A percentile compares a stretch with the other conserved stretches of the same genome.
These are phyloP conservation scores for Chrysomela aeneicollis DNA, from an alignment of 2,888 invertebrate genomes.

Conservation along the genomic window DNA sequence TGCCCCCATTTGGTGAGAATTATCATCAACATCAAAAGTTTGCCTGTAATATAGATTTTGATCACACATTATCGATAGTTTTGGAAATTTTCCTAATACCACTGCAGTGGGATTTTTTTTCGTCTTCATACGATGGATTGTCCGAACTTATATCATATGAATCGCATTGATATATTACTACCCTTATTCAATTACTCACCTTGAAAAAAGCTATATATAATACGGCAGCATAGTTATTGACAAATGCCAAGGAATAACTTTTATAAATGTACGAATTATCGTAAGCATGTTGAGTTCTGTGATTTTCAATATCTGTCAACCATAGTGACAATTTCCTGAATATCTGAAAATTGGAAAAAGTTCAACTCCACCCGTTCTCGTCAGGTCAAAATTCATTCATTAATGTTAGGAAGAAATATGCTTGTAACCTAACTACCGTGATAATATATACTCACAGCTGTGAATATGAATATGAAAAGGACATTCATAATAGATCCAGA, in stretches of 20 bases:
- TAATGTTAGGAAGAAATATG: no score
- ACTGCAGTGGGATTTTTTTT: no score
- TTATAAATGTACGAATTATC: conserved; percentile 58
- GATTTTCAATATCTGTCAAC: conserved; percentile 58
- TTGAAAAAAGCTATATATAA: conserved; percentile 58
- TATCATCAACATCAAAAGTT: no score
- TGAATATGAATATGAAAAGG: conserved; percentile 49
- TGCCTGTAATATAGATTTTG: no score
- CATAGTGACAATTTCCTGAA: conserved; percentile 51
- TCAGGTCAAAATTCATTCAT: conserved; percentile 4
- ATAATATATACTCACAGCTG: conserved; percentile 47
- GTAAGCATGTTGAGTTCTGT: conserved; percentile 55
- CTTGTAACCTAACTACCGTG: no score
- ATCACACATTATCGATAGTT: no score
- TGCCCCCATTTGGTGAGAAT: no score
- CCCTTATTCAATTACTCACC: conserved; percentile 50
- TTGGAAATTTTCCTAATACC: no score
- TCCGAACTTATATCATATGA: no score
- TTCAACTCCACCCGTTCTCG: no score
- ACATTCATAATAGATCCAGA: conserved; percentile 48
- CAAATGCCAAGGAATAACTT: conserved; percentile 55
- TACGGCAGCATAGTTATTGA: conserved; percentile 56
- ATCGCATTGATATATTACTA: no score
- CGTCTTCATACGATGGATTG: no score
- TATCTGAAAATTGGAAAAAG: conserved; percentile 45